A percentile compares a stretch with the other conserved stretches of the same genome.
phyloP scores from a whole-genome alignment of 2,797 vertebrate genomes.

The Argentina silus region DNA sequence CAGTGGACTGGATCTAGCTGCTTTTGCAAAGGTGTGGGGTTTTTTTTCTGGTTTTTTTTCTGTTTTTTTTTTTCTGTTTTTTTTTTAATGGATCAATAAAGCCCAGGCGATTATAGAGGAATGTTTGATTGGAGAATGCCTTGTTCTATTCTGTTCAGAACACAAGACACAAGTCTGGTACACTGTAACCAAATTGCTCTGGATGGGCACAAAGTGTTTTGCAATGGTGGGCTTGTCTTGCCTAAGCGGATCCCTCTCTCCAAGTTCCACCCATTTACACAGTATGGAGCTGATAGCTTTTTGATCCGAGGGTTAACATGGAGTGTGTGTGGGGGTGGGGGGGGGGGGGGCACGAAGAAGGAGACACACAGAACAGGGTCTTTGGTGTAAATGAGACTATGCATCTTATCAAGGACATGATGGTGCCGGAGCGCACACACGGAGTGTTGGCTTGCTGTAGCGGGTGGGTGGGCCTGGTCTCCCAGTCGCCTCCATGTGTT shows the following conservation, averaged over 20 bases:
- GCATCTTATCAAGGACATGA: constrained; percentile 58
- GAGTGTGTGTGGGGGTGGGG: constrained; percentile 20
- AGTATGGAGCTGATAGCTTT: constrained; percentile 43
- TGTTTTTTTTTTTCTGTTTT: no score
- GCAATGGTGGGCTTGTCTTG: constrained; percentile 59
- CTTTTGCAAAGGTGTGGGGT: neutral
- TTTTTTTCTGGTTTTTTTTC: no score
- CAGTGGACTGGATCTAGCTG: neutral
- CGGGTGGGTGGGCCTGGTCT: constrained; percentile 65
- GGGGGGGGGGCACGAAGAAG: constrained; percentile 24
- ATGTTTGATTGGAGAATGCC: neutral
- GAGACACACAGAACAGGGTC: neutral
- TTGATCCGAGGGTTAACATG: constrained; percentile 49
- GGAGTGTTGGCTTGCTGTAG: constrained; percentile 48
- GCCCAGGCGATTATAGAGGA: no score
- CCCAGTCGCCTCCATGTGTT: constrained; percentile 69
- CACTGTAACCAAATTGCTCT: constrained; percentile 52
- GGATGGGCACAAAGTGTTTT: constrained; percentile 39
- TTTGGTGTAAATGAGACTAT: constrained; percentile 57
- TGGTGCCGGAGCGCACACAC: constrained; percentile 22
- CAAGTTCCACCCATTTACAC: constrained; percentile 53
- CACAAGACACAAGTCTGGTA: constrained; percentile 17
- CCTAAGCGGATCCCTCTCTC: constrained; percentile 52
- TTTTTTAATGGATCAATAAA: no score
- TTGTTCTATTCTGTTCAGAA: neutral